These are phyloP conservation scores for Otus sunia DNA, from an alignment of 2,113 vertebrate species.

Conservation along the genomic window DNA sequence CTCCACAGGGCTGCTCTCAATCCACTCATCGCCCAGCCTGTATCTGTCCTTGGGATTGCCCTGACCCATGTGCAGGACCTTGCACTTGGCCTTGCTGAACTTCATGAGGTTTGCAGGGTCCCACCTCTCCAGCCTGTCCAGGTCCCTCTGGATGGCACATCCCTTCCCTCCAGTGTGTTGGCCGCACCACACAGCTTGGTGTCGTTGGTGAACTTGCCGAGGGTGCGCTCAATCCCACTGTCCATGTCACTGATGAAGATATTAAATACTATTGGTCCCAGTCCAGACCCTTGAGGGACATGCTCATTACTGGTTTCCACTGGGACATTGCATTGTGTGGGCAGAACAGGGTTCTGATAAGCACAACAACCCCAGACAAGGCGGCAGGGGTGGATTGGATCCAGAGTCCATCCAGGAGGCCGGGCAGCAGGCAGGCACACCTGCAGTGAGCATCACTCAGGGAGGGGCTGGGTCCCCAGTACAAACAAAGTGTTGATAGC, in stretches of 20 bases:
- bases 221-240: neutral
- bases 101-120: neutral
- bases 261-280: neutral
- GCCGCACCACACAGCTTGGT: neutral
- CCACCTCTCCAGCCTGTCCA: neutral
- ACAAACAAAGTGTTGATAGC: neutral
- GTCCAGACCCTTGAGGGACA: neutral
- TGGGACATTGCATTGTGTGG: neutral
- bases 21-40: too few species aligned
- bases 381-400: fast-evolving
- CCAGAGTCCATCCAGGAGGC: neutral
- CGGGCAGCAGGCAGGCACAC: neutral
- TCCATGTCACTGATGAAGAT: neutral
- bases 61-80: neutral
- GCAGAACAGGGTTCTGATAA: neutral
- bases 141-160: neutral
- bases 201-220: neutral
- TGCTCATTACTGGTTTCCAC: neutral
- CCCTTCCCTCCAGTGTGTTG: neutral
- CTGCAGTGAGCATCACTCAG: fast-evolving
- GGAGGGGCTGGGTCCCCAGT: neutral
- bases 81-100: neutral
- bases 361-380: neutral
- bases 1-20: neutral
- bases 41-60: neutral